phyloP scores from a whole-genome alignment of 2,113 vertebrate species.

The Dicaeum eximium region DNA sequence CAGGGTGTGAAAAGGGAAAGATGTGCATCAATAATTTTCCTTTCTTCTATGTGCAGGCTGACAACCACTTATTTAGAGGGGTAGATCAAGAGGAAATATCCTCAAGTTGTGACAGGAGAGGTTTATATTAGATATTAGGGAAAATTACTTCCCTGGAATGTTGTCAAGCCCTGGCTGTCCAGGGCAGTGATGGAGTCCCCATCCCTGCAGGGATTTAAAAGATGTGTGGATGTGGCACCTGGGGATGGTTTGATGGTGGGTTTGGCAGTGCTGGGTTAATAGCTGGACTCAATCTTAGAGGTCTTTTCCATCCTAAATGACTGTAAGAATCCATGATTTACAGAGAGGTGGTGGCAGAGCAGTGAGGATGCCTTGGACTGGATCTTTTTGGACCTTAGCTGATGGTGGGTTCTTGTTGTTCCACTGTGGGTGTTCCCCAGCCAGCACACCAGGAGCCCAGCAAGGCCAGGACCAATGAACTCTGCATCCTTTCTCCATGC shows the following conservation, averaged over 20 bases:
- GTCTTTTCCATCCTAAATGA: not conserved
- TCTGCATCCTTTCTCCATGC: not conserved
- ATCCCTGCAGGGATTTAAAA: not conserved
- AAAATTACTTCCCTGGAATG: not conserved
- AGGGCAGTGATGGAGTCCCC: not conserved
- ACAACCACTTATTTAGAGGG: not conserved
- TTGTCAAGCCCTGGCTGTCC: not conserved
- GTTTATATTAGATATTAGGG: not conserved
- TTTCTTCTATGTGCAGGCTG: not conserved
- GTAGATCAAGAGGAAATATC: not conserved
- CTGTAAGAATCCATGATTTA: not conserved
- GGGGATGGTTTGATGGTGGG: not conserved
- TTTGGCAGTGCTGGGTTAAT: not conserved
- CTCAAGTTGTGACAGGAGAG: not conserved
- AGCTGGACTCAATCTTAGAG: not conserved
- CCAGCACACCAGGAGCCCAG: not conserved
- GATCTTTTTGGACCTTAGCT: not conserved
- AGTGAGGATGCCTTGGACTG: too few species aligned
- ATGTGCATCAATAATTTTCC: not conserved
- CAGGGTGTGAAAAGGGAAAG: not conserved
- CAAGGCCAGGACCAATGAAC: fast-evolving
- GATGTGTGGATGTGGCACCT: not conserved
- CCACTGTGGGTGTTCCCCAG: fast-evolving
- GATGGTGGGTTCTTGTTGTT: not conserved
- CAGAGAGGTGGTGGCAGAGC: not conserved